Base-by-base conservation (phyloP, 2,888 invertebrate genomes). In the Ashinkailepas kermadecensis region DNA sequence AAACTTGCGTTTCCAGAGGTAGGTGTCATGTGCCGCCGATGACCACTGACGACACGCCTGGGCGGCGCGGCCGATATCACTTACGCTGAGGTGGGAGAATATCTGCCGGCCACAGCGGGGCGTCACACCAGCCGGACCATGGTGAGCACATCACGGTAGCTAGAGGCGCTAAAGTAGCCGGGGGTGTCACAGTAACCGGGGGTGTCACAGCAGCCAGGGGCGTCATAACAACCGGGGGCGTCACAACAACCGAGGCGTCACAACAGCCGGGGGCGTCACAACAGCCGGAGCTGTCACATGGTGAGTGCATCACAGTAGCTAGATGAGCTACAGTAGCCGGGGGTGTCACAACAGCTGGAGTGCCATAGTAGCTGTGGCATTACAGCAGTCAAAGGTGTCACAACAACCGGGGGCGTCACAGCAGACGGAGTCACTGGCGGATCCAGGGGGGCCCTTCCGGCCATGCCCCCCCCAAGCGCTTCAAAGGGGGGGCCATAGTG, bases 1-100 rank as follows among this genome's bases (percentile, higher is more conserved):
- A 21, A 74, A 74, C 74, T 74, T 56, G 74, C 23, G 74, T 21
- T 74, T 74, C 74, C 74, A 74, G 74, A 74, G 54, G 21, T 56
- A 54, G 54, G 21, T 74, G 74, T 74, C 74, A 2, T 11, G 3
- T 0, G 56, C 9, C 2, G 74, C 74, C 21, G 9, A 18, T 10
- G 74, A 21, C 74, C 74, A 74, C 21, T 13, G 21, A 54, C 54
- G 10, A 56, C 56, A 56, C 1, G 56, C 74, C 21, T 21, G 74
- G 21, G 56, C 74, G 6, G 18, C 54, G 18, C 56, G 54, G 21
- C 74, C 54, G 56, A 74, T 74, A 9, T 10, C 13, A 21, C 56
- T 10, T 54, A 74, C 74, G 21, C 56, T 56, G 21, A 74, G 54
- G 39, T 74, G 54, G 10, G 21, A n/a, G 56, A 74, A 74, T 18